Evolutionary conservation across 2,888 invertebrate species (phyloP).

Genomic region (Schizaphis graminum): DNA sequence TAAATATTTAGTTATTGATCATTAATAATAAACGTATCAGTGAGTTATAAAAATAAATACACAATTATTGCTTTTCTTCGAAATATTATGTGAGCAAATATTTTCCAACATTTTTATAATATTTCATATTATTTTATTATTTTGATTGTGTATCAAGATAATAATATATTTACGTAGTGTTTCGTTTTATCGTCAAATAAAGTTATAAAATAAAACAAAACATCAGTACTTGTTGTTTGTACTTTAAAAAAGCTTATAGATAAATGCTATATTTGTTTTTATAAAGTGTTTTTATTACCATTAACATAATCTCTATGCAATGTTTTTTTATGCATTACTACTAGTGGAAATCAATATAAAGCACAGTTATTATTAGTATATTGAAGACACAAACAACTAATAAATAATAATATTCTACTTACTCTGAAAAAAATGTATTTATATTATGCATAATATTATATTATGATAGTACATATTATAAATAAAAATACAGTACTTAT

Average conservation of each 20-base stretch:
- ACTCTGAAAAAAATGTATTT: background rate
- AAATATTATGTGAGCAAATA: background rate
- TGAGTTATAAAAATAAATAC: background rate
- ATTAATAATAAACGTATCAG: background rate
- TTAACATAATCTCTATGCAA: background rate
- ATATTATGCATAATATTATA: no score
- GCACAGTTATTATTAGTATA: background rate
- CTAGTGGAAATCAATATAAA: background rate
- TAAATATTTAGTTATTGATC: background rate
- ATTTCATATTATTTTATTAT: background rate
- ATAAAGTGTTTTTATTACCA: background rate
- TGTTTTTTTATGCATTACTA: background rate
- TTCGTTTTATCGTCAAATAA: background rate
- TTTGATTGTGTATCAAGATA: background rate
- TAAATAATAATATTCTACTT: background rate
- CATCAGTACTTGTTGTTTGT: background rate
- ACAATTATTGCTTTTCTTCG: background rate
- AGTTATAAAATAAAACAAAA: background rate
- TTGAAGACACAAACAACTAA: background rate
- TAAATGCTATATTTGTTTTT: background rate
- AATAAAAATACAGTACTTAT: background rate
- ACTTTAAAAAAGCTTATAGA: background rate
- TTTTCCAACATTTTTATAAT: background rate
- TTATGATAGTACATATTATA: background rate
- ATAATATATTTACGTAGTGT: background rate